Percentiles rank a stretch among this genome's conserved stretches.
phyloP scores from a whole-genome alignment of 1,140 invertebrate genomes.

The Nasonia longicornis region DNA sequence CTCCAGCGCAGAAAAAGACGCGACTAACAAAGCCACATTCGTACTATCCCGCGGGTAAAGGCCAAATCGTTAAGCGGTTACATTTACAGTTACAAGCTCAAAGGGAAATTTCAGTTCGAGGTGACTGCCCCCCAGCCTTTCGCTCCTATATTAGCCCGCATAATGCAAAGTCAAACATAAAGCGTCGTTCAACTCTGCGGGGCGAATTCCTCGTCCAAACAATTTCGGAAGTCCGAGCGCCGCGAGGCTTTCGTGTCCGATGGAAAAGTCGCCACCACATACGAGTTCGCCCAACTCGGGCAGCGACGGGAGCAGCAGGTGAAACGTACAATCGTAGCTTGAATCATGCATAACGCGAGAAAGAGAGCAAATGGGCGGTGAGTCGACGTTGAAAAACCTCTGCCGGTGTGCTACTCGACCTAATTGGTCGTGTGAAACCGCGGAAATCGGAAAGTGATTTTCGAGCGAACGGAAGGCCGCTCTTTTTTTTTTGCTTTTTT shows the following conservation, averaged over 20 bases:
- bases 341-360: not conserved
- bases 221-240: not conserved
- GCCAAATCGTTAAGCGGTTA: not conserved
- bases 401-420: not conserved
- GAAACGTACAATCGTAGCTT: not conserved
- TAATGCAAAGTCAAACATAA: constrained; percentile 15
- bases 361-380: not conserved
- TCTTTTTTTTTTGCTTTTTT: no score
- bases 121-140: not conserved
- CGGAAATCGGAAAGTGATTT: not conserved
- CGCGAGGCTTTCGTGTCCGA: not conserved
- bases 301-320: not conserved
- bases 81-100: constrained; percentile 5
- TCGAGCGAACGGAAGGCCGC: not conserved
- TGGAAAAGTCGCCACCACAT: not conserved
- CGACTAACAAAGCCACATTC: not conserved
- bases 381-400: not conserved
- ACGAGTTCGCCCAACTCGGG: not conserved
- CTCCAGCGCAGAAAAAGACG: not conserved
- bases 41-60: not conserved
- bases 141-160: not conserved
- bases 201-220: constrained; percentile 10
- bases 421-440: not conserved
- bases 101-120: not conserved
- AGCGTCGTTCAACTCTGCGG: not conserved